phyloP scores from a whole-genome alignment of 2,797 vertebrate genomes.

The Helicolenus hilgendorfi region DNA sequence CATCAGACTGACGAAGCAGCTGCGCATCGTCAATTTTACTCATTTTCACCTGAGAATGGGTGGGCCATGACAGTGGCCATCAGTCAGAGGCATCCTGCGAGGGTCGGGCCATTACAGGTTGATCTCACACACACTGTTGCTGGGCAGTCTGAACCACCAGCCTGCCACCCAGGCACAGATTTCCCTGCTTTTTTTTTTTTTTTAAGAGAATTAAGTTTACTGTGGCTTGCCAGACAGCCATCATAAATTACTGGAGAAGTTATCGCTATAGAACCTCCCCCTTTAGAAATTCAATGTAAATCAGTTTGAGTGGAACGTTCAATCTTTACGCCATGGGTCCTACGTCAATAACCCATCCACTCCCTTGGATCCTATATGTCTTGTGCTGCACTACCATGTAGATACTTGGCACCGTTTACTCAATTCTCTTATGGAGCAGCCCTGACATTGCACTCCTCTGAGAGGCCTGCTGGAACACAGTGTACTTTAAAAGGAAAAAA shows the following conservation, averaged over 20 bases:
- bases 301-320: constrained; percentile 15
- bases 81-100: constrained; percentile 35
- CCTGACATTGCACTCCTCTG: constrained; percentile 43
- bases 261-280: background rate
- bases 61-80: constrained; percentile 36
- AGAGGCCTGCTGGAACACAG: constrained; percentile 42
- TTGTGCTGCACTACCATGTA: constrained; percentile 37
- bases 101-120: constrained; percentile 17
- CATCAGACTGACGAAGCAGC: constrained; percentile 11
- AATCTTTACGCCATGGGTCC: background rate
- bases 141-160: constrained; percentile 35
- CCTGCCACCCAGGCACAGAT: background rate
- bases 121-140: constrained; percentile 34
- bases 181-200: background rate
- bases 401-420: constrained; percentile 57
- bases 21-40: constrained; percentile 33
- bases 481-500: constrained; percentile 48
- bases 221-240: constrained; percentile 10
- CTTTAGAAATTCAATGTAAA: constrained; percentile 19
- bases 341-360: constrained; percentile 36
- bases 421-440: constrained; percentile 39
- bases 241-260: constrained; percentile 46
- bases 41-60: constrained; percentile 35
- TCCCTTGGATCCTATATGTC: constrained; percentile 14
- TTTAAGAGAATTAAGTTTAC: constrained; percentile 15